phyloP scores from a whole-genome alignment of 2,113 vertebrate genomes.

The Leuciscus idus region DNA sequence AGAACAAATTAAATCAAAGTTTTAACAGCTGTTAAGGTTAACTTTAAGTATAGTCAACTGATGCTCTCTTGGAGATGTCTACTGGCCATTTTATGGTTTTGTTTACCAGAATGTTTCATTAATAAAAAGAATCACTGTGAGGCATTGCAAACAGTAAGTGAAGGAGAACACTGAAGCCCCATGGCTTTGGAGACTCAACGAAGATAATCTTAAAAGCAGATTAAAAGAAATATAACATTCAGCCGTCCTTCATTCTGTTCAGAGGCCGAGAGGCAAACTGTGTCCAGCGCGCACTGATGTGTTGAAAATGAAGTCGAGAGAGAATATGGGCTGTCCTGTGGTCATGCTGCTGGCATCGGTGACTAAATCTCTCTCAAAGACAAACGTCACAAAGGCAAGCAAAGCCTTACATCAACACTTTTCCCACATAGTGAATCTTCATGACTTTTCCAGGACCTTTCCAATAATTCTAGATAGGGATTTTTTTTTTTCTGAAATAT shows the following conservation, averaged over 20 bases:
- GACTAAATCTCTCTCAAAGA: not conserved
- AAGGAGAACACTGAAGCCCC: not conserved
- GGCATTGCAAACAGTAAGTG: not conserved
- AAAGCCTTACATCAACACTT: not conserved
- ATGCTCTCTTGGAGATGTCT: not conserved
- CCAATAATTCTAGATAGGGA: not conserved
- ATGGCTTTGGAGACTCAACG: not conserved
- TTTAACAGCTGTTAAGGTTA: constrained; percentile 19
- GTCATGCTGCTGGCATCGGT: not conserved
- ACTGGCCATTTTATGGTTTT: constrained; percentile 19
- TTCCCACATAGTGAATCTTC: not conserved
- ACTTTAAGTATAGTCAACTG: constrained; percentile 15
- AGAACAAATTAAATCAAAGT: not conserved
- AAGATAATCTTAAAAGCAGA: constrained; percentile 11
- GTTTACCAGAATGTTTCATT: not conserved
- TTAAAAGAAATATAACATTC: constrained; percentile 15
- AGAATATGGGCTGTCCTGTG: constrained; percentile 20
- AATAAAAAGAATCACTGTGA: constrained; percentile 3
- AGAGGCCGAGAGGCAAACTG: constrained; percentile 12
- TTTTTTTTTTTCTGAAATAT: not conserved
- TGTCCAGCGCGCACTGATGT: constrained; percentile 12
- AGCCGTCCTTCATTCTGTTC: constrained; percentile 15
- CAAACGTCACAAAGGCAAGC: not conserved
- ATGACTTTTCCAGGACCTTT: constrained; percentile 18
- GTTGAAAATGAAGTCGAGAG: constrained; percentile 6